Evolutionary conservation across 1,140 invertebrate species (phyloP).

Genomic region (Meloidogyne floridensis): DNA sequence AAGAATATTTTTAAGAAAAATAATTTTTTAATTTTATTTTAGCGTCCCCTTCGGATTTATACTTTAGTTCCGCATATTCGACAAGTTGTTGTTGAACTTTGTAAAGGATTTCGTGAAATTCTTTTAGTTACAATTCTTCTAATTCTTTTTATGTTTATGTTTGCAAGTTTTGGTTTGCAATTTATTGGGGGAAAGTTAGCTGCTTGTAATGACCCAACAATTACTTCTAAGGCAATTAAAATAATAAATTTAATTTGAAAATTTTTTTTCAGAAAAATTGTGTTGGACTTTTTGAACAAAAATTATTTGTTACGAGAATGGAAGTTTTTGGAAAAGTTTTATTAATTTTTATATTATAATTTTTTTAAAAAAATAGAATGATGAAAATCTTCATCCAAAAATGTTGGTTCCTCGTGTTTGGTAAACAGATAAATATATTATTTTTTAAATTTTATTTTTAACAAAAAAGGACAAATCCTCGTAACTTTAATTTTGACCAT

Average conservation of each 20-base stretch:
- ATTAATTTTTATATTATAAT: slow-evolving; percentile 11
- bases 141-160: slow-evolving; percentile 96
- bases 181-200: slow-evolving; percentile 86
- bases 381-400: slow-evolving; percentile 80
- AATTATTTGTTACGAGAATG: slow-evolving; percentile 96
- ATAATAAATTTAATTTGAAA: background rate
- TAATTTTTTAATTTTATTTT: slow-evolving; percentile 3
- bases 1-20: background rate
- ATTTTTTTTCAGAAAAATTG: slow-evolving; percentile 77
- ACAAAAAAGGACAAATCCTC: slow-evolving; percentile 54
- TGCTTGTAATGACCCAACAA: slow-evolving; percentile 42
- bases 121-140: slow-evolving; percentile 91
- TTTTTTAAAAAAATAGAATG: slow-evolving; percentile 63
- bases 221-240: slow-evolving; percentile 20
- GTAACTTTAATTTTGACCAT: slow-evolving; percentile 80
- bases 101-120: slow-evolving; percentile 97
- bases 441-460: background rate
- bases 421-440: slow-evolving; percentile 68
- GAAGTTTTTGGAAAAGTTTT: slow-evolving; percentile 77
- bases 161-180: slow-evolving; percentile 97
- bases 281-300: slow-evolving; percentile 89
- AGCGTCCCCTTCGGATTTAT: slow-evolving; percentile 89
- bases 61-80: slow-evolving; percentile 99
- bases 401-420: slow-evolving; percentile 96
- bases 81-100: slow-evolving; percentile 98